Percentiles rank a stretch among this genome's conserved stretches.
Conservation (phyloP, 2,888 invertebrate genomes). For the Drosophila prostipennis region DNA sequence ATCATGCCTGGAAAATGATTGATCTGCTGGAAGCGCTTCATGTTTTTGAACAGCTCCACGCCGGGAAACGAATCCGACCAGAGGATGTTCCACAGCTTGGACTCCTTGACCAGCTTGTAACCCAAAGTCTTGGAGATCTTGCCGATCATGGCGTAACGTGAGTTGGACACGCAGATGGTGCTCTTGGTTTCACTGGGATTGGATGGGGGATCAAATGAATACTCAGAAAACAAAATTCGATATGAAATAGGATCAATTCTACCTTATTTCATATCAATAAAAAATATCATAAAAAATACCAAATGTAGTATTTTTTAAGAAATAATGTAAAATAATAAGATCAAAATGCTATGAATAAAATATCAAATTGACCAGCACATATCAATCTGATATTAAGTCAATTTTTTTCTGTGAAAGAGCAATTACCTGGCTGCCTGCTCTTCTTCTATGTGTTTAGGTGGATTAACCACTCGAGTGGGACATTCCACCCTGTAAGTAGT, state of each 20-base stretch:
- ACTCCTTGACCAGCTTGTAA: slow-evolving; percentile 87
- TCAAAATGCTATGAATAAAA: too few species aligned
- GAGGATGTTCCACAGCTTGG: slow-evolving; percentile 94
- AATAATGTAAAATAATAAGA: too few species aligned
- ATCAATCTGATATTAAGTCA: too few species aligned
- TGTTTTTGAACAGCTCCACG: slow-evolving; percentile 93
- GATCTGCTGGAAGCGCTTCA: slow-evolving; percentile 96
- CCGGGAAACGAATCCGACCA: slow-evolving; percentile 95
- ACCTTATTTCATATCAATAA: too few species aligned
- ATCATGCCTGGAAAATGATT: slow-evolving; percentile 97
- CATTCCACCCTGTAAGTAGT: slow-evolving; percentile 74
- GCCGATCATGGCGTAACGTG: slow-evolving; percentile 80
- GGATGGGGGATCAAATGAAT: not conserved
- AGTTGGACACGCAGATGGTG: slow-evolving; percentile 81
- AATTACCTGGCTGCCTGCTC: slow-evolving; percentile 54
- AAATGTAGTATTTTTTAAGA: too few species aligned
- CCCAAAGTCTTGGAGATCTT: slow-evolving; percentile 81
- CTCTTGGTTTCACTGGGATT: slow-evolving; percentile 66
- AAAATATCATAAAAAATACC: too few species aligned
- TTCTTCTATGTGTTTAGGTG: slow-evolving; percentile 10
- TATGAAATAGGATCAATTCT: too few species aligned
- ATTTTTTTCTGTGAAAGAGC: too few species aligned
- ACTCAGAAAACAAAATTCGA: too few species aligned
- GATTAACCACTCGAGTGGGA: slow-evolving; percentile 10
- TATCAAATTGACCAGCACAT: too few species aligned